phyloP scores from a whole-genome alignment of 2,113 vertebrate genomes.

The Protobothrops flavoviridis region DNA sequence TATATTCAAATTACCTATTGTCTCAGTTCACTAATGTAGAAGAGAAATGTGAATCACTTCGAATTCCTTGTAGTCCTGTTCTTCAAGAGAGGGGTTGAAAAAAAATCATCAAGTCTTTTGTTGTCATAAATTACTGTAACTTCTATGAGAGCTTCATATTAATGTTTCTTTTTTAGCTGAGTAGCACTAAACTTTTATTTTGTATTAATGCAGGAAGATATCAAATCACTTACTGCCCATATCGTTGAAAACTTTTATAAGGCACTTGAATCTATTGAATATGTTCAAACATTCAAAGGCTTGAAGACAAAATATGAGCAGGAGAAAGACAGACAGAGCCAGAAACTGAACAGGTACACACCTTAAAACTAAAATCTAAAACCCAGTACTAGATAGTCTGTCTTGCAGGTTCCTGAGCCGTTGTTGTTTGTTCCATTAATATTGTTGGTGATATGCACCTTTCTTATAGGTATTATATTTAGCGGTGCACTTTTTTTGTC shows the following conservation, averaged over 20 bases:
- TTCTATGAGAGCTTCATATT: not conserved
- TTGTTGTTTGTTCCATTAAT: not conserved
- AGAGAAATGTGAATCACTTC: not conserved
- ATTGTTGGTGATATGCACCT: not conserved
- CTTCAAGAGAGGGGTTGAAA: not conserved
- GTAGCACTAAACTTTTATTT: conserved; percentile 43
- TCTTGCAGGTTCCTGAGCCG: not conserved
- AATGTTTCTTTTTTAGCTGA: not conserved
- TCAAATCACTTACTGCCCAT: conserved; percentile 96
- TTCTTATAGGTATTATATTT: not conserved
- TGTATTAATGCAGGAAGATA: conserved; percentile 84
- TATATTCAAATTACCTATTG: not conserved
- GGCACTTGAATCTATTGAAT: conserved; percentile 97
- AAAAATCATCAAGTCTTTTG: not conserved
- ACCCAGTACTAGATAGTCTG: not conserved
- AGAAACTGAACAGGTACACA: conserved; percentile 90
- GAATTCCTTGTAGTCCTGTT: not conserved
- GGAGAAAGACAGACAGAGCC: conserved; percentile 93
- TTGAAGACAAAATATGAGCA: conserved; percentile 96
- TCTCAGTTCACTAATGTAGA: not conserved
- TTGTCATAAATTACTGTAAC: not conserved
- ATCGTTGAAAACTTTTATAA: conserved; percentile 99
- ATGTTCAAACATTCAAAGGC: conserved; percentile 98
- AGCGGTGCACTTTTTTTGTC: not conserved
- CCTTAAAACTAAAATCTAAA: conserved; percentile 25